phyloP scores from a whole-genome alignment of 2,797 vertebrate genomes.

The Sebastolobus altivelis region DNA sequence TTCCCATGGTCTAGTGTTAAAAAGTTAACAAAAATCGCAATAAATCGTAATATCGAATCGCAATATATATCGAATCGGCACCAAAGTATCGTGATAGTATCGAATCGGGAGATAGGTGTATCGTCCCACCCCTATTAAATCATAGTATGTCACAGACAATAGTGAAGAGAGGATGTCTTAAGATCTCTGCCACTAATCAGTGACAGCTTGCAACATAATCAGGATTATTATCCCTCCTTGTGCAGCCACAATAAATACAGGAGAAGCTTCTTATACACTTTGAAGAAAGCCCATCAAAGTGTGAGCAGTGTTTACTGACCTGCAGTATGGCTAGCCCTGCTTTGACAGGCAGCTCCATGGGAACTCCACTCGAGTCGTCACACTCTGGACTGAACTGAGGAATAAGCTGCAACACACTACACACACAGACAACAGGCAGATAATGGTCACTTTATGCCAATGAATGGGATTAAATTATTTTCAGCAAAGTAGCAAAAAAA shows the following conservation, averaged over 20 bases:
- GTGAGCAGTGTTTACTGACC: constrained; percentile 56
- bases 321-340: constrained; percentile 82
- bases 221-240: neutral
- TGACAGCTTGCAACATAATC: neutral
- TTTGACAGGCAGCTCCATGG: constrained; percentile 79
- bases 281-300: neutral
- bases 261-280: neutral
- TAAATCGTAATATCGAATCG: too few relatives aligned
- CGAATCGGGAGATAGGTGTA: too few relatives aligned
- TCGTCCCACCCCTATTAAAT: too few relatives aligned
- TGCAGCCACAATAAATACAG: neutral
- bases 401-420: constrained; percentile 83
- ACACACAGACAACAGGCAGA: constrained; percentile 30
- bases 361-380: constrained; percentile 52
- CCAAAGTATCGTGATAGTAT: too few relatives aligned
- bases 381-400: constrained; percentile 73
- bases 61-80: too few relatives aligned
- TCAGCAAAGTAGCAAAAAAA: neutral
- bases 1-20: too few relatives aligned
- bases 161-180: neutral
- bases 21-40: too few relatives aligned
- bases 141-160: neutral
- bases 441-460: neutral
- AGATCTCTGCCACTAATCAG: neutral
- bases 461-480: neutral